These are phyloP conservation scores for Plestiodon gilberti DNA, from an alignment of 2,113 vertebrate genomes.

Conservation along the genomic window DNA sequence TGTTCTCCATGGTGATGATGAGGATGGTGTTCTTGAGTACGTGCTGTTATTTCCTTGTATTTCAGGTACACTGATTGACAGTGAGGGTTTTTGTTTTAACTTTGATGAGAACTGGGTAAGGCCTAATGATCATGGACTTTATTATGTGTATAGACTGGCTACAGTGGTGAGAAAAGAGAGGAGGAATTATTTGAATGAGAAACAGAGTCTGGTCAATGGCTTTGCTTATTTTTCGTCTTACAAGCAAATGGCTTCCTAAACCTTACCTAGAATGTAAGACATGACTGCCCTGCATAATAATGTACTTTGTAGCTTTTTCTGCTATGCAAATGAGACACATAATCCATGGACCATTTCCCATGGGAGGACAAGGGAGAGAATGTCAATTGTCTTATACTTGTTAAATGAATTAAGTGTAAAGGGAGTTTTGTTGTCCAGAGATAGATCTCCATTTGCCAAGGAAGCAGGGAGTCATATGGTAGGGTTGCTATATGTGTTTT, in stretches of 20 bases:
- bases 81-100: neutral
- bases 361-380: neutral
- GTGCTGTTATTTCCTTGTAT: neutral
- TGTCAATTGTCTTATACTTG: neutral
- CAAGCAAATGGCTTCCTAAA: neutral
- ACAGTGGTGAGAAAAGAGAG: neutral
- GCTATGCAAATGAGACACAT: neutral
- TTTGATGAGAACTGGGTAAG: neutral
- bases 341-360: neutral
- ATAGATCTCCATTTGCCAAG: conserved; percentile 8
- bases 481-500: neutral
- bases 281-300: neutral
- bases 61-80: neutral
- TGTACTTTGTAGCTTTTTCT: neutral
- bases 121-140: rapidly evolving
- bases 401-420: conserved; percentile 2
- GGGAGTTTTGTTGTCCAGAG: neutral
- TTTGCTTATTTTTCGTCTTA: neutral
- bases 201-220: neutral
- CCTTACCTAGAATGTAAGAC: neutral
- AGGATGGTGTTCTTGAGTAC: neutral
- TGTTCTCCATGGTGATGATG: neutral
- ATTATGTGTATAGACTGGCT: neutral
- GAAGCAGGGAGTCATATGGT: neutral
- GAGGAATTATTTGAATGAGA: conserved; percentile 1